phyloP scores from a whole-genome alignment of 2,797 vertebrate genomes.

The Ataeniobius toweri region DNA sequence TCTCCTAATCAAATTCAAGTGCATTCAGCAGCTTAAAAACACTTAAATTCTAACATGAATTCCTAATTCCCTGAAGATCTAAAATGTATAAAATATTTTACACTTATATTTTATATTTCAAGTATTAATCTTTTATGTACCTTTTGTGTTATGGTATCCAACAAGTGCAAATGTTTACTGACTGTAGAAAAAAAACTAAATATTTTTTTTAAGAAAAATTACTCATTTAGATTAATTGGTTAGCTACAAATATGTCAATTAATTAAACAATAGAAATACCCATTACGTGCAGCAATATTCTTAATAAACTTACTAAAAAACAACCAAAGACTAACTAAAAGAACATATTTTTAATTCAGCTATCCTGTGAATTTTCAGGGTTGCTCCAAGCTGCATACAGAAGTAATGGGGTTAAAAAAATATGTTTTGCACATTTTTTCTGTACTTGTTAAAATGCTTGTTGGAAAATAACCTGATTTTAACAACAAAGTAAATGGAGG shows the following conservation, averaged over 20 bases:
- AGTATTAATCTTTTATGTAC: too few relatives aligned
- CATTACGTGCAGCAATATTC: background rate
- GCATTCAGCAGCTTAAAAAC: too few relatives aligned
- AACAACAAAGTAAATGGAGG: background rate
- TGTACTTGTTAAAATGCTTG: background rate
- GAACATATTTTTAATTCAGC: slow-evolving; percentile 1
- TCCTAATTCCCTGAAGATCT: too few relatives aligned
- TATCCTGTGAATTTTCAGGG: background rate
- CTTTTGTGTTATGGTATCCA: too few relatives aligned
- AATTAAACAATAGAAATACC: background rate
- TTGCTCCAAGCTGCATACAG: background rate
- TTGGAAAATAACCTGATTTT: background rate
- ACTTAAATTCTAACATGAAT: too few relatives aligned
- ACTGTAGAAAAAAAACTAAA: too few relatives aligned
- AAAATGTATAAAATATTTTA: too few relatives aligned
- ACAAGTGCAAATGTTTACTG: too few relatives aligned
- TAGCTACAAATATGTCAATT: background rate
- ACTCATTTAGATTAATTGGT: background rate
- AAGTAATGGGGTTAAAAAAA: background rate
- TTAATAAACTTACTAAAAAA: slow-evolving; percentile 10
- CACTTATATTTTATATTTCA: too few relatives aligned
- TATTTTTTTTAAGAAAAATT: background rate
- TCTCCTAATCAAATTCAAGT: background rate
- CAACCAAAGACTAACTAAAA: slow-evolving; percentile 14
- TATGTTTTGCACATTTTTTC: background rate